Conservation (phyloP, 2,797 vertebrate genomes). For the Siniperca obscura region DNA sequence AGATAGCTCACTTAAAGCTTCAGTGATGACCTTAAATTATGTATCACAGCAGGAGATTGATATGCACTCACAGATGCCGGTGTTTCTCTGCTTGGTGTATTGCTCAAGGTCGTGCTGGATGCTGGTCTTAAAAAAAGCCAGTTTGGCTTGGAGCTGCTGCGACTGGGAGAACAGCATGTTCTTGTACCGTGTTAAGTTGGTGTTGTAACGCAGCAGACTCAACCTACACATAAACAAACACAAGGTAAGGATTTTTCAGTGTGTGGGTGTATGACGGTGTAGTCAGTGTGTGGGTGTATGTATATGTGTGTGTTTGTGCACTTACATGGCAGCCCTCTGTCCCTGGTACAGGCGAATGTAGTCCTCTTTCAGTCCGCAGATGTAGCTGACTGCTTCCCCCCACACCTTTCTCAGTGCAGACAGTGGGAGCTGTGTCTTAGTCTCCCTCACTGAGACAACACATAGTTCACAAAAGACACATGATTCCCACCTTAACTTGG, state of each 20-base stretch:
- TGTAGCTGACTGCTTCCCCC: slow-evolving; percentile 97
- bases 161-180: slow-evolving; percentile 96
- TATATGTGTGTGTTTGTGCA: slow-evolving; percentile 10
- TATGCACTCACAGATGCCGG: slow-evolving; percentile 92
- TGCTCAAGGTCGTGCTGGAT: slow-evolving; percentile 95
- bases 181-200: slow-evolving; percentile 96
- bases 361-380: slow-evolving; percentile 97
- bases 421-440: slow-evolving; percentile 94
- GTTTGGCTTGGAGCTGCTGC: slow-evolving; percentile 95
- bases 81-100: slow-evolving; percentile 94
- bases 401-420: slow-evolving; percentile 94
- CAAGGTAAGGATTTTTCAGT: slow-evolving; percentile 15
- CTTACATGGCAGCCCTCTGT: slow-evolving; percentile 95
- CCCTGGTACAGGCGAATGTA: slow-evolving; percentile 96
- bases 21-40: slow-evolving; percentile 4
- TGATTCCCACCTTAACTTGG: not conserved
- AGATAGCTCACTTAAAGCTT: slow-evolving; percentile 5
- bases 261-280: not conserved
- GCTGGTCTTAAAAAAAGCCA: slow-evolving; percentile 96
- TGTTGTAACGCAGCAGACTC: slow-evolving; percentile 97
- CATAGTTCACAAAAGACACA: slow-evolving; percentile 19
- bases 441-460: slow-evolving; percentile 90
- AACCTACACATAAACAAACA: slow-evolving; percentile 84
- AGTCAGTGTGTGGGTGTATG: not conserved
- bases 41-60: slow-evolving; percentile 4